Evolutionary conservation across 2,797 vertebrate genomes (phyloP), one percentile per base, ranked within the genome.

Genomic region (Eulemur albifrons): DNA sequence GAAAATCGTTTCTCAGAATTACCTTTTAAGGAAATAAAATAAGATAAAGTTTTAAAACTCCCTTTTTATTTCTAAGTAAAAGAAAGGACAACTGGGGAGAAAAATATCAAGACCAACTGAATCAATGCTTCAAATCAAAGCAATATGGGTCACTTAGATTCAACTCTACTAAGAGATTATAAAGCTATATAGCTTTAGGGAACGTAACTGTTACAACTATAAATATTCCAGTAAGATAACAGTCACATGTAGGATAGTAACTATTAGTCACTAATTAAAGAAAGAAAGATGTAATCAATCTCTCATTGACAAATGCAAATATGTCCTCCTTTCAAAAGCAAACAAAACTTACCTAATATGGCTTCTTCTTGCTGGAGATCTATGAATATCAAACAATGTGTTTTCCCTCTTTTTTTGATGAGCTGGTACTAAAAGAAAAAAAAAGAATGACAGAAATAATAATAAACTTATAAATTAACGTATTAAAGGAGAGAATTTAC

Each of bases 301-400:
- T 65, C 57, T 94, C 52, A 73, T 1, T 80, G 38, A 82, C 10
- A 96, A 30, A 88, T n/a, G 7, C n/a, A 97, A 89, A 65, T 65
- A 92, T 82, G 54, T 72, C 32, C 57, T 81, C 54, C 0, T 2
- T 77, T 96, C 23, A 17, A 54, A 89, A 96, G 88, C 35, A 93
- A 91, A 43, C 83, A 91, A 81, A 89, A 96, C 81, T 96, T 98
- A 99, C 99, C 99, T 99, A 98, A 99, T 99, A 99, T 99, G 99
- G 98, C 99, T 99, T 99, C 99, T 99, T 99, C 99, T 99, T 93
- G 99, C 99, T 98, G 99, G 99, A 98, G 99, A 99, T 98, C 99
- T 99, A 97, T 99, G 99, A 76, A 99, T 99, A 99, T 99, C 99
- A 98, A 99, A 99, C 95, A 99, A 98, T 0, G 99, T 99, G 95